These are phyloP conservation scores for Branchinecta lindahli DNA, from an alignment of 1,140 invertebrate genomes.

Conservation along the genomic window DNA sequence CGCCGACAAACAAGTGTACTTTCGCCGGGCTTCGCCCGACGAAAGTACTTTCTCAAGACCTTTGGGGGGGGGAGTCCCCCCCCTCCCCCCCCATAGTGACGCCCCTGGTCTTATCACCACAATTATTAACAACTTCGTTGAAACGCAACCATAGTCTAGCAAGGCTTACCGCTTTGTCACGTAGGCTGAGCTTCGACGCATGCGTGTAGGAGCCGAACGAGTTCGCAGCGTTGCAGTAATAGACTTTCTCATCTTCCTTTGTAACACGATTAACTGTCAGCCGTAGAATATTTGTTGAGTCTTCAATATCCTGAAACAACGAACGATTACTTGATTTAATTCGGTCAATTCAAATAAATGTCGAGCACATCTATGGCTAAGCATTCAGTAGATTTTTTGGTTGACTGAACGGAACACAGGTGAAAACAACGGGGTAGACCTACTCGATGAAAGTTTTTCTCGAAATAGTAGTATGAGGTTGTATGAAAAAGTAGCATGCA, in stretches of 20 bases:
- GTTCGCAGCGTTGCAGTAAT: slow-evolving; percentile 65
- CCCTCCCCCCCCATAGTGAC: too few relatives aligned
- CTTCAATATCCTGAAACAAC: slow-evolving; percentile 28
- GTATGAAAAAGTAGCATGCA: too few relatives aligned
- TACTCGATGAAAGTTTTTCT: too few relatives aligned
- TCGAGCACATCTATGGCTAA: background rate
- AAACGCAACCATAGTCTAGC: too few relatives aligned
- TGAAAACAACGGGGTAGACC: too few relatives aligned
- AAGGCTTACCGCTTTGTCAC: slow-evolving; percentile 16
- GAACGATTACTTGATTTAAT: background rate
- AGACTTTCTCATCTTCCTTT: slow-evolving; percentile 52
- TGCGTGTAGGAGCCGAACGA: slow-evolving; percentile 51
- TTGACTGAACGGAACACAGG: background rate
- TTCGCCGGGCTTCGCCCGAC: too few relatives aligned
- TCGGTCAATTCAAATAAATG: background rate
- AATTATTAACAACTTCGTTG: too few relatives aligned
- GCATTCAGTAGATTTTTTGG: background rate
- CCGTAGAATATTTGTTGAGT: slow-evolving; percentile 47
- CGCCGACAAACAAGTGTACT: too few relatives aligned
- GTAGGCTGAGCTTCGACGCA: slow-evolving; percentile 49
- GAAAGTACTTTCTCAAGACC: too few relatives aligned
- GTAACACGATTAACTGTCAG: slow-evolving; percentile 50
- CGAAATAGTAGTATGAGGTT: too few relatives aligned
- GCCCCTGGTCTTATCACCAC: too few relatives aligned
- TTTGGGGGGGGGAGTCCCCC: too few relatives aligned